Evolutionary conservation across 2,888 invertebrate genomes (phyloP).

Genomic region (Agrilus biguttatus): DNA sequence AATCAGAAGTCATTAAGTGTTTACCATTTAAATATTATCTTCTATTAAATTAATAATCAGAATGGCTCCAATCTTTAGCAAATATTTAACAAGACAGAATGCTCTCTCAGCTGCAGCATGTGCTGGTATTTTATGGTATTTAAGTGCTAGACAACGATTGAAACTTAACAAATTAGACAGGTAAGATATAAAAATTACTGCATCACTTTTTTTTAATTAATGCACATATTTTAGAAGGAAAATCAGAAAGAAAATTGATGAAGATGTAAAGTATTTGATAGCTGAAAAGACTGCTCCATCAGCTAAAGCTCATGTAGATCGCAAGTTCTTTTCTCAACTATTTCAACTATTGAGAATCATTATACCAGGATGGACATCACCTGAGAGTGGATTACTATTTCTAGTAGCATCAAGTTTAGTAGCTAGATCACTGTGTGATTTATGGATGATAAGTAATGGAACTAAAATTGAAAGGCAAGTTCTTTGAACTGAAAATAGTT

Average conservation of each 20-base stretch:
- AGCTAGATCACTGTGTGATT: slow-evolving; percentile 83
- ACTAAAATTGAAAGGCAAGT: slow-evolving; percentile 80
- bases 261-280: slow-evolving; percentile 68
- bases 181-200: slow-evolving; percentile 9
- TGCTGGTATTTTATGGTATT: slow-evolving; percentile 43
- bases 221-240: slow-evolving; percentile 26
- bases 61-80: slow-evolving; percentile 68
- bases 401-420: slow-evolving; percentile 70
- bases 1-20: too few relatives aligned
- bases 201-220: not conserved
- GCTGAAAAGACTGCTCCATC: slow-evolving; percentile 47
- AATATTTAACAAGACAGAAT: slow-evolving; percentile 53
- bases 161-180: slow-evolving; percentile 28
- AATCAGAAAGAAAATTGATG: slow-evolving; percentile 41
- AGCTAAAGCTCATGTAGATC: slow-evolving; percentile 63
- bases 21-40: too few relatives aligned
- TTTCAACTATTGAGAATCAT: slow-evolving; percentile 55
- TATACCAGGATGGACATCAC: slow-evolving; percentile 63
- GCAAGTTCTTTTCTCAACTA: slow-evolving; percentile 57
- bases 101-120: slow-evolving; percentile 49
- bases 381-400: slow-evolving; percentile 59
- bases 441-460: slow-evolving; percentile 93
- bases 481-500: not conserved
- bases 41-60: too few relatives aligned
- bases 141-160: slow-evolving; percentile 37